A percentile compares a stretch with the other conserved stretches of the same genome.
Conservation (phyloP, 2,888 invertebrate genomes). For the Megastigmus dorsalis region DNA sequence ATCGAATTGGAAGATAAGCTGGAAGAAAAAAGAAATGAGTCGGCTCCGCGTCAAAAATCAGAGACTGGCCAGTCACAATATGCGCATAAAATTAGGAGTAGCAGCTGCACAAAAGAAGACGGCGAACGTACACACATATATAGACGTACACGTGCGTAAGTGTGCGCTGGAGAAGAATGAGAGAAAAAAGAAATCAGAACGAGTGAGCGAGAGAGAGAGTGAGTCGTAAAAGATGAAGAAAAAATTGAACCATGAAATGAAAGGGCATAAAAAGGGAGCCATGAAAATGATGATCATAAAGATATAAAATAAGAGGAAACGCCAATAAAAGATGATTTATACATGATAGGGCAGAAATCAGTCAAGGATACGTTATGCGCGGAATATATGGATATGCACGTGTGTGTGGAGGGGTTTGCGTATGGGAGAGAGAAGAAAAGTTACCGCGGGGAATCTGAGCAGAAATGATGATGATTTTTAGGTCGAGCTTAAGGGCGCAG, state of each 20-base stretch:
- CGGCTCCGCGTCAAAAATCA: not conserved
- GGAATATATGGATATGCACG: not conserved
- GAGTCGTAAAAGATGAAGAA: slow-evolving; percentile 39
- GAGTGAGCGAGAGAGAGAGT: not conserved
- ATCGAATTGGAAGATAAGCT: no score
- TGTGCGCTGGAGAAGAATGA: not conserved
- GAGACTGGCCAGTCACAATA: not conserved
- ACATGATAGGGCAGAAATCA: slow-evolving; percentile 42
- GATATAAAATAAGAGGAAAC: slow-evolving; percentile 48
- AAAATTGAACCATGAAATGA: slow-evolving; percentile 52
- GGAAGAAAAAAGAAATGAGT: not conserved
- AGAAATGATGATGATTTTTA: slow-evolving; percentile 46
- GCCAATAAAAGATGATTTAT: slow-evolving; percentile 53
- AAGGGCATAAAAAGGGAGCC: slow-evolving; percentile 47
- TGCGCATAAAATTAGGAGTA: slow-evolving; percentile 24
- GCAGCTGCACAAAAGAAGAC: slow-evolving; percentile 19
- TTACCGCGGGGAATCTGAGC: slow-evolving; percentile 5
- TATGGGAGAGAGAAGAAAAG: not conserved
- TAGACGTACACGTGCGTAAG: not conserved
- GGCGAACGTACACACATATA: no score
- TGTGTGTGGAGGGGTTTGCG: not conserved
- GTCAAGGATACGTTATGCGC: slow-evolving; percentile 28
- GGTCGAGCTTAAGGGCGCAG: slow-evolving; percentile 1
- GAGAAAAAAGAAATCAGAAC: slow-evolving; percentile 27
- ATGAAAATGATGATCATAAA: slow-evolving; percentile 52